These are phyloP conservation scores for Drosophila incognita DNA, from an alignment of 2,888 invertebrate genomes.

Conservation along the genomic window DNA sequence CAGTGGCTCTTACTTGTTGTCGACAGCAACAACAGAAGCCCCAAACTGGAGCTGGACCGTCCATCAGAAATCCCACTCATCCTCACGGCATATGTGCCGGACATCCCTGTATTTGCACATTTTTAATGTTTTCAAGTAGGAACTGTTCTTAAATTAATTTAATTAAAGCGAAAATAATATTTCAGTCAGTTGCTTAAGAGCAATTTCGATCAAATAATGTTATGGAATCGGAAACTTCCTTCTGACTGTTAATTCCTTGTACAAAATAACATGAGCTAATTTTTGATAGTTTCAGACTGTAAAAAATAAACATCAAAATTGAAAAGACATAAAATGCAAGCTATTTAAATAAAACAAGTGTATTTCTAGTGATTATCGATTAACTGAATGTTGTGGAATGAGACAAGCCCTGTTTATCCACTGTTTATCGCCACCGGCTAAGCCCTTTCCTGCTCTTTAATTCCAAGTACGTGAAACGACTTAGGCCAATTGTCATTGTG, in stretches of 20 bases:
- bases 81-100: too few species aligned
- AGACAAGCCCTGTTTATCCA: background rate
- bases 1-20: background rate
- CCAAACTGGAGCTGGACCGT: too few species aligned
- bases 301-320: background rate
- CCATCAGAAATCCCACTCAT: too few species aligned
- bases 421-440: background rate
- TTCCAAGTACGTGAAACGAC: slow-evolving; percentile 6
- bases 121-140: background rate
- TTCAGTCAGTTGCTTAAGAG: too few species aligned
- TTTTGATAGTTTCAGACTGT: background rate
- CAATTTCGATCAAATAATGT: background rate
- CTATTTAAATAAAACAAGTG: background rate
- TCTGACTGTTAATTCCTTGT: background rate
- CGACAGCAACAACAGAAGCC: too few species aligned
- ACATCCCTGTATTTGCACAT: background rate
- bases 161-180: background rate
- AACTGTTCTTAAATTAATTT: background rate
- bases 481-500: slow-evolving; percentile 45
- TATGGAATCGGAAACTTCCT: background rate
- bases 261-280: background rate
- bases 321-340: background rate
- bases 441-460: slow-evolving; percentile 3
- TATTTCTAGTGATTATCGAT: background rate
- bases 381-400: background rate